Evolutionary conservation across 2,888 invertebrate species (phyloP).

Genomic region (Oscheius sp.): DNA sequence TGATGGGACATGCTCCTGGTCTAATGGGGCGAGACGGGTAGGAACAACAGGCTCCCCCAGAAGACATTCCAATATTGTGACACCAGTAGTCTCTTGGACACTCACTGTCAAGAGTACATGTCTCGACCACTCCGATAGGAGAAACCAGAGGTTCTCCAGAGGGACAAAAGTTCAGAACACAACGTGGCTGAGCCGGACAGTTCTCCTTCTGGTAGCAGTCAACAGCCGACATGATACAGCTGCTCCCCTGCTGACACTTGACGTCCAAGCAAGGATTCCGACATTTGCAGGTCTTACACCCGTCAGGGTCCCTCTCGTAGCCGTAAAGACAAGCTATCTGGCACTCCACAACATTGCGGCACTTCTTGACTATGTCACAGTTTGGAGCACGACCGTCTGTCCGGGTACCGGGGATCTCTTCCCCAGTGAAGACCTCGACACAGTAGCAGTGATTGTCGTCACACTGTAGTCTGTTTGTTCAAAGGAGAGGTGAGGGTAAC

Average conservation of each 20-base stretch:
- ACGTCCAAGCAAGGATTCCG: conserved; percentile 63
- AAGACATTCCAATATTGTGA: conserved; percentile 56
- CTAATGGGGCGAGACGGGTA: conserved; percentile 43
- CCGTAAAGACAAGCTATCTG: conserved; percentile 59
- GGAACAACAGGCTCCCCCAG: conserved; percentile 66
- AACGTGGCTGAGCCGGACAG: conserved; percentile 67
- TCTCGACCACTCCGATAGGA: conserved; percentile 54
- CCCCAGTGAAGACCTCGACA: conserved; percentile 62
- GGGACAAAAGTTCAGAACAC: conserved; percentile 64
- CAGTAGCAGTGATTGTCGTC: conserved; percentile 67
- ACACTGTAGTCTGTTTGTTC: conserved; percentile 53
- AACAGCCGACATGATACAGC: conserved; percentile 63
- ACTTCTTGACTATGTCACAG: conserved; percentile 51
- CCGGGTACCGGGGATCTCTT: conserved; percentile 58
- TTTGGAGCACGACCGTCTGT: conserved; percentile 49
- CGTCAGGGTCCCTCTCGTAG: conserved; percentile 52
- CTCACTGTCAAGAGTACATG: conserved; percentile 50
- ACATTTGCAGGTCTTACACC: conserved; percentile 67
- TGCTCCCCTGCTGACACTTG: conserved; percentile 61
- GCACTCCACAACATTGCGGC: conserved; percentile 44
- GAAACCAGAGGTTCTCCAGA: conserved; percentile 55
- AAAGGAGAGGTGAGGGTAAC: neutral
- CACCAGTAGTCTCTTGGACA: conserved; percentile 64
- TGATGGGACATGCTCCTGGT: conserved; percentile 53
- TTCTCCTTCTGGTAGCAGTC: conserved; percentile 60